Evolutionary conservation across 2,113 vertebrate species (phyloP), one percentile per base, ranked within the genome.

Genomic region (Phalacrocorax pelagicus): DNA sequence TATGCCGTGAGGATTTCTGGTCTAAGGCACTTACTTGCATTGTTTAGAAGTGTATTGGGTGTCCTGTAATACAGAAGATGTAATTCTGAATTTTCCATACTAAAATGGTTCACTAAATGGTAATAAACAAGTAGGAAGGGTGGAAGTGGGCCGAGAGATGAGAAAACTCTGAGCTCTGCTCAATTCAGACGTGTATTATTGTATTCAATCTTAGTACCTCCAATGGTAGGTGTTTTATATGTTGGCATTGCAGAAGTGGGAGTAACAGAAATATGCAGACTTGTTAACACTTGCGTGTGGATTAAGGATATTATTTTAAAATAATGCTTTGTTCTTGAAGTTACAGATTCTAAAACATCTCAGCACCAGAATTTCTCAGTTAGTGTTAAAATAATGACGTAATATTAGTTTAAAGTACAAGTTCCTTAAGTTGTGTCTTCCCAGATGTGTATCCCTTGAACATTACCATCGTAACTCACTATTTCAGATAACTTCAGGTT

Each of bases 381-480:
- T 55, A 32, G 51, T 6, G 73, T 65, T 81, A 2, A 77, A 77
- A n/a, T 51, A 3, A 3, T 16, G 2, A 2, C 13, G 4, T 10
- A 36, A 2, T 18, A 10, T 5, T 58, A 29, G 3, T 77, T 63
- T 77, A 7, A 66, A 63, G 19, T 2, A 4, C 3, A 18, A 17
- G 7, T 29, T 47, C 26, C 62, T 30, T 1, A 3, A 22, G 18
- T 8, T 29, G 42, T 58, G 30, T 29, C 32, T 47, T 69, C 30
- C 36, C 63, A 44, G 58, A 29, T 0, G 0, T 14, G 26, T 1
- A 1, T 54, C 51, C 51, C 20, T 55, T 23, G 38, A n/a, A 5
- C 15, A 2, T 3, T 22, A 4, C 40, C 11, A 1, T 32, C 55
- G 3, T 46, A 47, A 0, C 26, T 74, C 20, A 1, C 34, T 2